Conservation (phyloP, 2,113 vertebrate species). For the Marmota flaviventris region DNA sequence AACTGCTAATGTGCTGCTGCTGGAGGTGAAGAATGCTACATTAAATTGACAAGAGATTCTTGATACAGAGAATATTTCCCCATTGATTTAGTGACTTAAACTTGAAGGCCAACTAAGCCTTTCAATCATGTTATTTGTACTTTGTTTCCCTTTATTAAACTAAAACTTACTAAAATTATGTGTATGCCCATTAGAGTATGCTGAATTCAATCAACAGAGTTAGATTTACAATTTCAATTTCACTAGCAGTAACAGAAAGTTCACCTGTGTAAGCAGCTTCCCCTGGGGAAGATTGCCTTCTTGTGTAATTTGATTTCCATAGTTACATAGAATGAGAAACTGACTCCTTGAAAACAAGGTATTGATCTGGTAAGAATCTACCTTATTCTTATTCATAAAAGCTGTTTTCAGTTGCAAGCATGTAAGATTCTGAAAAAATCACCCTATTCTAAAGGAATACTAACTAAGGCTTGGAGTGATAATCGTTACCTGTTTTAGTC, state of each 20-base stretch:
- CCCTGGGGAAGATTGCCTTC: constrained; percentile 53
- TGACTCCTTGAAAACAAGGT: constrained; percentile 69
- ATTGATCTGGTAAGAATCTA: constrained; percentile 75
- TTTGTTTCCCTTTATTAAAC: constrained; percentile 62
- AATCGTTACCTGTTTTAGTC: background rate
- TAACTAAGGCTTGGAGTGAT: background rate
- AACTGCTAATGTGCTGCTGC: background rate
- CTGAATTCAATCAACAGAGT: constrained; percentile 53
- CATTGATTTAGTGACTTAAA: background rate
- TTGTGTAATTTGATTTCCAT: constrained; percentile 72
- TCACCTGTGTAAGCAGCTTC: constrained; percentile 60
- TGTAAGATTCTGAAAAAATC: constrained; percentile 68
- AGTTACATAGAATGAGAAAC: constrained; percentile 74
- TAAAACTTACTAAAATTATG: constrained; percentile 52
- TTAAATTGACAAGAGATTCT: constrained; percentile 6
- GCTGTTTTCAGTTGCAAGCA: constrained; percentile 61
- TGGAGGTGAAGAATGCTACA: background rate
- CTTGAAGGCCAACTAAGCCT: constrained; percentile 6
- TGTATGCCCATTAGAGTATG: constrained; percentile 26
- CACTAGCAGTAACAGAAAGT: constrained; percentile 52
- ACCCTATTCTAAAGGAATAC: constrained; percentile 46
- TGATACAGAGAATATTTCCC: background rate
- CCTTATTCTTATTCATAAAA: constrained; percentile 79
- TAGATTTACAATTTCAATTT: constrained; percentile 71
- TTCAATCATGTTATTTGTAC: constrained; percentile 55